These are phyloP conservation scores for Carcharodon carcharias DNA, from an alignment of 2,797 vertebrate genomes.

Conservation along the genomic window DNA sequence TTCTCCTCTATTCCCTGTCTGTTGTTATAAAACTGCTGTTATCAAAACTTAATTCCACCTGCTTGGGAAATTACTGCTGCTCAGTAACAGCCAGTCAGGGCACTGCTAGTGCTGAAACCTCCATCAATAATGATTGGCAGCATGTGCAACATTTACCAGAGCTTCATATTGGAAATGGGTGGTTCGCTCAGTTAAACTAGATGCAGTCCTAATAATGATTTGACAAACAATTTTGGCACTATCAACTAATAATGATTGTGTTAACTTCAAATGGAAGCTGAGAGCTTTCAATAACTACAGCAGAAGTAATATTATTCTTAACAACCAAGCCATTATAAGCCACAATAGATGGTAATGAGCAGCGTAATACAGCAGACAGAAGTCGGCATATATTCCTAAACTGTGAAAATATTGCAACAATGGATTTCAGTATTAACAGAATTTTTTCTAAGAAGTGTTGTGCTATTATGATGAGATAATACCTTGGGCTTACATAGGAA, in stretches of 20 bases:
- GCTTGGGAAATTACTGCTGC: background rate
- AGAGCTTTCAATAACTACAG: background rate
- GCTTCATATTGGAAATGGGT: background rate
- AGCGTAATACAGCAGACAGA: background rate
- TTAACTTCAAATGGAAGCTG: background rate
- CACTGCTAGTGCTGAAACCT: background rate
- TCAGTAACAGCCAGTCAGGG: background rate
- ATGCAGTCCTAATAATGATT: background rate
- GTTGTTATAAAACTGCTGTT: background rate
- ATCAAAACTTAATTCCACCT: background rate
- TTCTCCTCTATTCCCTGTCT: background rate
- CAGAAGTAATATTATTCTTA: background rate
- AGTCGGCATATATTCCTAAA: background rate
- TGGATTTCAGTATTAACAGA: background rate
- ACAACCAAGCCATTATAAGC: background rate
- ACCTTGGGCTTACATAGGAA: no score
- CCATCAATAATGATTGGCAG: no score
- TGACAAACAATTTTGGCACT: background rate
- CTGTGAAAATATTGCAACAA: background rate
- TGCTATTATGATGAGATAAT: no score
- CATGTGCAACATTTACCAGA: background rate
- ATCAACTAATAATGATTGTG: background rate
- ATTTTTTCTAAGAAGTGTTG: background rate
- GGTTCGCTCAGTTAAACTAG: background rate
- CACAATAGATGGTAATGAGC: background rate